Conservation (phyloP, 2,797 vertebrate species). For the Erithacus rubecula region DNA sequence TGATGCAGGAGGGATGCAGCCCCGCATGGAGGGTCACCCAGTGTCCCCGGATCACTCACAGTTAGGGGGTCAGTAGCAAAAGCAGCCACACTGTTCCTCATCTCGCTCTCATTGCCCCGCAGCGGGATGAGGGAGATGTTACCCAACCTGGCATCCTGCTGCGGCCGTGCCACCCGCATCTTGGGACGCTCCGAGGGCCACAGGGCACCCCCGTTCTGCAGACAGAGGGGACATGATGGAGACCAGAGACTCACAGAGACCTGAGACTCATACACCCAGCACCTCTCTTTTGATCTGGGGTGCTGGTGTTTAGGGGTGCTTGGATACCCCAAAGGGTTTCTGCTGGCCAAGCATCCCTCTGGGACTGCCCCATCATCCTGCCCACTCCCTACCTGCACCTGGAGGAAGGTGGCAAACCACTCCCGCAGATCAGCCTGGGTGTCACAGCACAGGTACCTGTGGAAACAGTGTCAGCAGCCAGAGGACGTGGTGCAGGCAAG, state of each 20-base stretch:
- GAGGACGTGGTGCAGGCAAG: not conserved
- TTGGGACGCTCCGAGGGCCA: constrained; percentile 82
- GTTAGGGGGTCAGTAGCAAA: constrained; percentile 86
- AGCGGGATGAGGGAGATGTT: constrained; percentile 92
- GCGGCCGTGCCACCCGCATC: constrained; percentile 67
- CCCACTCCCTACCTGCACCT: constrained; percentile 82
- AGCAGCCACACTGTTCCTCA: constrained; percentile 93
- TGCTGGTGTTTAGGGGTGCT: not conserved
- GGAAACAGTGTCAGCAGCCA: not conserved
- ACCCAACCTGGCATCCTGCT: constrained; percentile 83
- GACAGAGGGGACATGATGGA: not conserved
- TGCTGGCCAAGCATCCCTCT: not conserved
- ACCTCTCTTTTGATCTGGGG: not conserved
- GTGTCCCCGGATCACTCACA: constrained; percentile 78
- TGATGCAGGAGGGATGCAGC: not conserved
- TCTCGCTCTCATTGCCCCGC: constrained; percentile 93
- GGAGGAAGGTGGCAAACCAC: constrained; percentile 92
- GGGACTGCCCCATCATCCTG: not conserved
- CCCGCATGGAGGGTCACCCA: not conserved
- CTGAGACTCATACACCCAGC: rapidly evolving
- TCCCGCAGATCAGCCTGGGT: constrained; percentile 87
- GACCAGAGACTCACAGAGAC: rapidly evolving
- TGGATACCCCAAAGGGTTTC: not conserved
- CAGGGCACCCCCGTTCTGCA: constrained; percentile 4
- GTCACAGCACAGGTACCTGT: constrained; percentile 93